These are phyloP conservation scores for Thalpophila matura DNA, from an alignment of 2,888 invertebrate genomes.

Conservation along the genomic window DNA sequence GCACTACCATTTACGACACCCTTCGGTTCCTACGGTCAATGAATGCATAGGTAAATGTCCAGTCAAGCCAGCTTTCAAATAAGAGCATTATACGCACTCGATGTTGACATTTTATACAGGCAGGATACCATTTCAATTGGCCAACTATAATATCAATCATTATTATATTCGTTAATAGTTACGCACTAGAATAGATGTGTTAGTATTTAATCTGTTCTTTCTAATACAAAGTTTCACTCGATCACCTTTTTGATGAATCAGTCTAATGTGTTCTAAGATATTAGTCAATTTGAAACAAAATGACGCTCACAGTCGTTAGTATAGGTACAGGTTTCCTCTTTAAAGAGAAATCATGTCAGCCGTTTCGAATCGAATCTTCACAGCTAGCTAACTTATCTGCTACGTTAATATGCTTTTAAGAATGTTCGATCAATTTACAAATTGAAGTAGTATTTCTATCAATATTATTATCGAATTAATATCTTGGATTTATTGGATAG, in stretches of 20 bases:
- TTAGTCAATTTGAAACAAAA: conserved; percentile 28
- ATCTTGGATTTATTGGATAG: too few relatives aligned
- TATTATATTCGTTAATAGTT: conserved; percentile 5
- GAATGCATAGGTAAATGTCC: conserved; percentile 45
- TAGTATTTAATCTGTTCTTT: conserved; percentile 11
- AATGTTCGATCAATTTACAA: conserved; percentile 1
- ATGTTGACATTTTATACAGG: conserved; percentile 26
- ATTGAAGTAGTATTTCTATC: background rate
- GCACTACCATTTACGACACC: conserved; percentile 40
- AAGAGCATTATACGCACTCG: conserved; percentile 18
- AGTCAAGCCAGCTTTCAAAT: conserved; percentile 46
- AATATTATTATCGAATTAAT: too few relatives aligned
- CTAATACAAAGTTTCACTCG: background rate
- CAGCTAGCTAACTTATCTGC: conserved; percentile 21
- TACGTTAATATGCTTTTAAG: conserved; percentile 12
- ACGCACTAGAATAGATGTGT: background rate
- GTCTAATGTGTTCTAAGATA: conserved; percentile 26
- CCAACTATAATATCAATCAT: conserved; percentile 4
- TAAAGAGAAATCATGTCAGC: conserved; percentile 58
- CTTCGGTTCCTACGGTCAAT: conserved; percentile 31
- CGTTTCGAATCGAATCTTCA: conserved; percentile 46
- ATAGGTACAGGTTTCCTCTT: conserved; percentile 37
- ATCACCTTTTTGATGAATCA: background rate
- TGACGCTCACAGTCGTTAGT: conserved; percentile 17
- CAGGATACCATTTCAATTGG: conserved; percentile 21